Conservation (phyloP, 2,797 vertebrate species). For the Acomys russatus region DNA sequence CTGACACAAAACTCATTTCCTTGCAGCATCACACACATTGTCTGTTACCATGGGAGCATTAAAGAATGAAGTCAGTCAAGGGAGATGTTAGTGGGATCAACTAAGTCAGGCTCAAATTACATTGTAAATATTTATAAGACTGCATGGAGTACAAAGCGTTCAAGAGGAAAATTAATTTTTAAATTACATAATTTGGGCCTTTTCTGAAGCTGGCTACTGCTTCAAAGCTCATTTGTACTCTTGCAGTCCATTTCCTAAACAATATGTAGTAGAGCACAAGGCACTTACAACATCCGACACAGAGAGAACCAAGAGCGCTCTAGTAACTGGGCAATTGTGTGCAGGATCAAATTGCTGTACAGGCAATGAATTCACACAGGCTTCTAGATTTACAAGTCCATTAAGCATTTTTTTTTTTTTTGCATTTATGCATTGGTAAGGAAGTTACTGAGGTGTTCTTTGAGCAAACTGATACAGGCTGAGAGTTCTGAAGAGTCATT, state of each 20-base stretch:
- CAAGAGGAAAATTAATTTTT: neutral
- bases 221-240: neutral
- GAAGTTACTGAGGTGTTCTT: neutral
- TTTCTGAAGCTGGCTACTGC: too few species aligned
- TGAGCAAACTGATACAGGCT: neutral
- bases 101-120: neutral
- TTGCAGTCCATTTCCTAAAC: neutral
- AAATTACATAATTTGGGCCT: neutral
- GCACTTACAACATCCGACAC: neutral
- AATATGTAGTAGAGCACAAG: neutral
- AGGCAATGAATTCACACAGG: neutral
- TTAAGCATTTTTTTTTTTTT: too few species aligned
- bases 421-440: neutral
- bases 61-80: neutral
- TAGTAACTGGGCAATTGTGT: neutral
- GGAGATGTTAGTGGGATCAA: neutral
- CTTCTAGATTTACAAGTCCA: neutral
- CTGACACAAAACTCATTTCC: neutral
- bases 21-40: neutral
- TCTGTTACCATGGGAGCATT: neutral
- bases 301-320: neutral
- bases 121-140: neutral
- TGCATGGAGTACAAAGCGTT: neutral
- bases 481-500: neutral
- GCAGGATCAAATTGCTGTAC: neutral